Conservation (phyloP, 2,113 vertebrate genomes). For the Saccopteryx leptura region DNA sequence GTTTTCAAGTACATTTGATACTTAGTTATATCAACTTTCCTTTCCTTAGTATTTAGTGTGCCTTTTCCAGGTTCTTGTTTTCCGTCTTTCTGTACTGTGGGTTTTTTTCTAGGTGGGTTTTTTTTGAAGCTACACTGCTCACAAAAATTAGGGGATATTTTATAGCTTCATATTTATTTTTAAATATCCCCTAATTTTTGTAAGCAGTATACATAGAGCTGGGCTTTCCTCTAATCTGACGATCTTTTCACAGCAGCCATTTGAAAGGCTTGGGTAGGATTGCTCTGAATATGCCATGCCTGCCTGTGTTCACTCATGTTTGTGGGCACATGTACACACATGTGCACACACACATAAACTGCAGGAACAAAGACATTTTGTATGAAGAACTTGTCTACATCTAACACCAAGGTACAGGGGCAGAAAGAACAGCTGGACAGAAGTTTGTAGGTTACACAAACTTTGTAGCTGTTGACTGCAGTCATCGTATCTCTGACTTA, state of each 20-base stretch:
- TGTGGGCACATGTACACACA: background rate
- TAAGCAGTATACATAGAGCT: background rate
- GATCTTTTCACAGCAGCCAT: background rate
- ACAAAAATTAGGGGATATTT: no score
- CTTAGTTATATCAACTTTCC: background rate
- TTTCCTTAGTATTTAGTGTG: background rate
- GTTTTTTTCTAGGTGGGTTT: background rate
- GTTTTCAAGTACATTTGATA: background rate
- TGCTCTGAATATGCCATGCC: background rate
- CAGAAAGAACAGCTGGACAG: background rate
- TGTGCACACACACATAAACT: fast-evolving
- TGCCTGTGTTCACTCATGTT: background rate
- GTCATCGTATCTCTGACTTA: background rate
- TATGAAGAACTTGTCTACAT: background rate
- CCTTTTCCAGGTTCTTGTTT: slow-evolving; percentile 4
- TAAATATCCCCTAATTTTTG: background rate
- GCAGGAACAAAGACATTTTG: background rate
- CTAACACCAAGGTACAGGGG: background rate
- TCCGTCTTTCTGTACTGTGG: background rate
- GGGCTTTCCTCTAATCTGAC: background rate
- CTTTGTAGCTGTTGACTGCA: background rate
- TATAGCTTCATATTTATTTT: no score
- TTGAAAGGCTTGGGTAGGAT: background rate
- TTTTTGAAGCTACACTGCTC: no score
- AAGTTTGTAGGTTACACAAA: no score